These are phyloP conservation scores for Epinephelus moara DNA, from an alignment of 2,113 vertebrate species.

Conservation along the genomic window DNA sequence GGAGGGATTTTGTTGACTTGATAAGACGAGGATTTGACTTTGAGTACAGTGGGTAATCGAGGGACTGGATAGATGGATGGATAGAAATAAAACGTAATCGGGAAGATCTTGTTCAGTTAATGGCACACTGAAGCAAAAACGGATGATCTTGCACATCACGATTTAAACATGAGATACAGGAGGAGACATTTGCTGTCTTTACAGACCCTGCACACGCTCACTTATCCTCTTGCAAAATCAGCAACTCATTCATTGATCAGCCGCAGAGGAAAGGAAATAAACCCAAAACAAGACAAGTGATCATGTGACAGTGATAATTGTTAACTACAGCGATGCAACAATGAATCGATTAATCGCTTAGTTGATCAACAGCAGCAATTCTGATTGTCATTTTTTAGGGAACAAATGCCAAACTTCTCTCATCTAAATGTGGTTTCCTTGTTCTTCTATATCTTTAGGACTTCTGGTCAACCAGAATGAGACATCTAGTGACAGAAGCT, in stretches of 20 bases:
- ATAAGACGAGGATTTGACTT: constrained; percentile 53
- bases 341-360: too few species aligned
- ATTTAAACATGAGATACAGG: not conserved
- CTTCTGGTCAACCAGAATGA: not conserved
- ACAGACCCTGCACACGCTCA: not conserved
- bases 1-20: constrained; percentile 30
- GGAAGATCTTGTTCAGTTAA: too few species aligned
- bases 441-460: too few species aligned
- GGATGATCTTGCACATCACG: too few species aligned
- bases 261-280: constrained; percentile 18
- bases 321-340: too few species aligned
- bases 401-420: not conserved
- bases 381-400: too few species aligned
- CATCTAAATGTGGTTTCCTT: not conserved
- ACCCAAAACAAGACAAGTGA: not conserved
- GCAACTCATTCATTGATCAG: constrained; percentile 34
- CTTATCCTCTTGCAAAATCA: constrained; percentile 3
- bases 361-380: too few species aligned
- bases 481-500: not conserved
- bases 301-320: not conserved
- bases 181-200: not conserved
- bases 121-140: too few species aligned
- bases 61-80: not conserved
- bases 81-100: not conserved
- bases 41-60: constrained; percentile 43